phyloP scores from a whole-genome alignment of 2,888 invertebrate genomes.

The Mesochorus sp. region DNA sequence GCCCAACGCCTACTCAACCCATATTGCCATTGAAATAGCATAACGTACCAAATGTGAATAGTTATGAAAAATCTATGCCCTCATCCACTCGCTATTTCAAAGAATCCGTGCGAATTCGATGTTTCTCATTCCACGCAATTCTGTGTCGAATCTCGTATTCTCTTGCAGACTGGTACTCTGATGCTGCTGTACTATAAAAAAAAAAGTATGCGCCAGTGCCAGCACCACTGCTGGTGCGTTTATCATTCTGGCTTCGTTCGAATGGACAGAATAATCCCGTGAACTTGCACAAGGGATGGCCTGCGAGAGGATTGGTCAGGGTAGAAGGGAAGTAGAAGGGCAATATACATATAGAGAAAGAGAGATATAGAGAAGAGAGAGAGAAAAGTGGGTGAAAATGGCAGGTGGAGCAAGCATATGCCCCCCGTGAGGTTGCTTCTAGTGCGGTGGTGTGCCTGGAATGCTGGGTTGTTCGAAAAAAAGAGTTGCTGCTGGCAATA shows the following conservation, averaged over 20 bases:
- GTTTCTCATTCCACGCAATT: conserved; percentile 8
- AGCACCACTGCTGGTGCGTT: conserved; percentile 40
- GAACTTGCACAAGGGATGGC: conserved; percentile 52
- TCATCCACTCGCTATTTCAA: conserved; percentile 1
- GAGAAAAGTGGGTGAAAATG: conserved; percentile 42
- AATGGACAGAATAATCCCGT: conserved; percentile 56
- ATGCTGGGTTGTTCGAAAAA: conserved; percentile 47
- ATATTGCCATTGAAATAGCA: too few species aligned
- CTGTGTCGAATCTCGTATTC: conserved; percentile 43
- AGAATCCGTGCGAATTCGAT: conserved; percentile 36
- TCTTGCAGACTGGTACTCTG: conserved; percentile 28
- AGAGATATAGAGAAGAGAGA: conserved; percentile 38
- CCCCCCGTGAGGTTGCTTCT: conserved; percentile 37
- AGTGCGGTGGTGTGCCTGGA: conserved; percentile 24
- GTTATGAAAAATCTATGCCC: conserved; percentile 33
- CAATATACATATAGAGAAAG: conserved; percentile 17
- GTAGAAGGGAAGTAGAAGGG: conserved; percentile 15
- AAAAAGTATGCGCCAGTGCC: conserved; percentile 16
- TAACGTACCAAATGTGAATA: conserved; percentile 8
- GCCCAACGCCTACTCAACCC: too few species aligned
- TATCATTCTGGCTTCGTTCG: conserved; percentile 56
- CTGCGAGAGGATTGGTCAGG: conserved; percentile 24
- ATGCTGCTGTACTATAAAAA: conserved; percentile 11
- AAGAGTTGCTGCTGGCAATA: conserved; percentile 59
- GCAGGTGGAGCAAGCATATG: conserved; percentile 55